Evolutionary conservation across 1,140 invertebrate species (phyloP).

Genomic region (Neodiprion lecontei): DNA sequence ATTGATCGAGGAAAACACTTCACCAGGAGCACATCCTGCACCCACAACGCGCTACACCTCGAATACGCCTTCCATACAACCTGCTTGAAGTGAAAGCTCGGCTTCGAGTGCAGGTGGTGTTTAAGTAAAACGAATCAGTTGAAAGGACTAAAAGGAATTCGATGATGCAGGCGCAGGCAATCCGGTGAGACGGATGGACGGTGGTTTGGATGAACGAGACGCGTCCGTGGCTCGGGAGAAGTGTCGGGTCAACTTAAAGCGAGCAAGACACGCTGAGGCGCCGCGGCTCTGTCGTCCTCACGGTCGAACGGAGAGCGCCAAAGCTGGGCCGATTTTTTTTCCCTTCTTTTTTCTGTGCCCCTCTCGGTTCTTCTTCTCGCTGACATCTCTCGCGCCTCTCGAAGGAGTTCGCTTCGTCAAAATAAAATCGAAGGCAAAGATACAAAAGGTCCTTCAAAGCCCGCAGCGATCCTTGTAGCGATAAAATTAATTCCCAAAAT

Average conservation of each 20-base stretch:
- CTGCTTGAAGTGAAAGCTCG: no score
- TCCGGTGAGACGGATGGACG: conserved; percentile 35
- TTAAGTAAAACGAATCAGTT: background rate
- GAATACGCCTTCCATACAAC: no score
- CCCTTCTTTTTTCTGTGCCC: background rate
- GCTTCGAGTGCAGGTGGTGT: background rate
- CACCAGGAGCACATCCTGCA: no score
- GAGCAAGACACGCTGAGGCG: conserved; percentile 50
- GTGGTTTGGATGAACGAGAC: conserved; percentile 30
- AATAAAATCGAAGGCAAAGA: background rate
- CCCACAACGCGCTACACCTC: no score
- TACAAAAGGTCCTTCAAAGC: no score
- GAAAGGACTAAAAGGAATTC: conserved; percentile 11
- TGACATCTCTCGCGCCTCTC: background rate
- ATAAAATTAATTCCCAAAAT: no score
- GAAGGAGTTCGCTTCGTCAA: background rate
- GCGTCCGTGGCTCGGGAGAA: conserved; percentile 55
- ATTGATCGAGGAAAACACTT: no score
- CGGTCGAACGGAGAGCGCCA: conserved; percentile 51
- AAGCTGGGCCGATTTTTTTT: background rate
- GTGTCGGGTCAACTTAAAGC: conserved; percentile 56
- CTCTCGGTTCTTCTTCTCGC: background rate
- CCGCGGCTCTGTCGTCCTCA: conserved; percentile 56
- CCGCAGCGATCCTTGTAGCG: no score
- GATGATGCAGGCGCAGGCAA: conserved; percentile 36